phyloP scores from a whole-genome alignment of 2,888 invertebrate species.

The Polyommatus iphigenia region DNA sequence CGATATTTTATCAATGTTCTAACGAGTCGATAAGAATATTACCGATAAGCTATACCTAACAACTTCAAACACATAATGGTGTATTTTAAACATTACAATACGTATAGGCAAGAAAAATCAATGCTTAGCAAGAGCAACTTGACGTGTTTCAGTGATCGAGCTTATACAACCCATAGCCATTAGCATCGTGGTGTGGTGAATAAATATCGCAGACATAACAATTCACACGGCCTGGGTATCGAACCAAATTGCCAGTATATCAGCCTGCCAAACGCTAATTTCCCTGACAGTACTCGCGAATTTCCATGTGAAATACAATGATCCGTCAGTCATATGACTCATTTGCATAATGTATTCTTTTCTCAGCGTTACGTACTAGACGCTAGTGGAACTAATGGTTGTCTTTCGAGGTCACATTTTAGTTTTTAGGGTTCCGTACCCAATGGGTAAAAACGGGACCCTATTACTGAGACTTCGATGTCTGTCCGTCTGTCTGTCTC shows the following conservation, averaged over 20 bases:
- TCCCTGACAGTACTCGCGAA: neutral
- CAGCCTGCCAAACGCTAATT: neutral
- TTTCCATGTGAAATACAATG: neutral
- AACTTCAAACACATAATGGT: neutral
- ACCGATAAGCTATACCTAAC: constrained; percentile 8
- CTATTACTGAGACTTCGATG: no score
- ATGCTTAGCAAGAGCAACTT: no score
- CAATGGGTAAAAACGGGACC: no score
- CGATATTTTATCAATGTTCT: constrained; percentile 33
- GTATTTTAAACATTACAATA: neutral
- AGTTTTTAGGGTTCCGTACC: no score
- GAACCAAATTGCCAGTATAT: neutral
- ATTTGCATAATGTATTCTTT: constrained; percentile 11
- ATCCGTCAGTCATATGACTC: neutral
- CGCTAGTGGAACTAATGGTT: neutral
- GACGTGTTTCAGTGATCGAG: neutral
- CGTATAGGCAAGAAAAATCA: neutral
- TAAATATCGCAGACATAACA: neutral
- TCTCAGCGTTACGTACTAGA: neutral
- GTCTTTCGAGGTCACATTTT: neutral
- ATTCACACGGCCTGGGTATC: neutral
- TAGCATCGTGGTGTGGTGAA: neutral
- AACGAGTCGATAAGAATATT: constrained; percentile 32
- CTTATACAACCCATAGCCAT: neutral
- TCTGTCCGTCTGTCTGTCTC: no score